Base-by-base conservation (phyloP, 35 echinoderm and acorn worm genomes). In the Hemicentrotus pulcherrimus region DNA sequence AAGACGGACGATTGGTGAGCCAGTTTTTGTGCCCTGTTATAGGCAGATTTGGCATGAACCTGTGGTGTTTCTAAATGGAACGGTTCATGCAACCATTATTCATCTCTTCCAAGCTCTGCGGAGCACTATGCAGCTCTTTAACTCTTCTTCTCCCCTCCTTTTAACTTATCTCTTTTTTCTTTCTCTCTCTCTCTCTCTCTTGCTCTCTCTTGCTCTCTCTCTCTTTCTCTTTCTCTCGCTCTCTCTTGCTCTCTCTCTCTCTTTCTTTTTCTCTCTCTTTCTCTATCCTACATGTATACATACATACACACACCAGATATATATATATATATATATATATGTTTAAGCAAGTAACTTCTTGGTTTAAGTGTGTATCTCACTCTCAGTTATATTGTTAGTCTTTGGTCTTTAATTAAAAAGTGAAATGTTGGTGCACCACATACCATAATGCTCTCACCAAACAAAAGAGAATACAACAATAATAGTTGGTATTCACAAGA, bases 31-130 rank as follows among this genome's bases (percentile, higher is more conserved):
- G 61, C 24, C 24, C 22, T 32, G 87, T 89, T 12, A 89, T 15
- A 89, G 87, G 31, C 87, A 89, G 87, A 89, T 89, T 89, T n/a
- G 10, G 87, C 87, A 89, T 89, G 87, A 32, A 22, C 22, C 31
- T 41, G 87, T 33, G 87, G 87, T 18, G 28, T 46, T 32, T 4
- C 31, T 33, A 71, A 71, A 71, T 6, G 5, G 16, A 15, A 71
- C 16, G 2, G 16, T 71, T 19, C 61, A 19, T 71, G 24, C 60
- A 19, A 65, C 60, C 60, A 65, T 24, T 24, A 19, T 71, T 71
- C 61, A 71, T 71, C 18, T 71, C 2, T 24, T 71, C 18, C 61
- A 71, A 71, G 24, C 61, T 71, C 19, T 24, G 3, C 61, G 2
- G 61, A 28, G 61, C 22, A 24, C 24, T 6, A 14, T 89, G 31